Evolutionary conservation across 2,888 invertebrate genomes (phyloP).

Genomic region (Oithona nana): DNA sequence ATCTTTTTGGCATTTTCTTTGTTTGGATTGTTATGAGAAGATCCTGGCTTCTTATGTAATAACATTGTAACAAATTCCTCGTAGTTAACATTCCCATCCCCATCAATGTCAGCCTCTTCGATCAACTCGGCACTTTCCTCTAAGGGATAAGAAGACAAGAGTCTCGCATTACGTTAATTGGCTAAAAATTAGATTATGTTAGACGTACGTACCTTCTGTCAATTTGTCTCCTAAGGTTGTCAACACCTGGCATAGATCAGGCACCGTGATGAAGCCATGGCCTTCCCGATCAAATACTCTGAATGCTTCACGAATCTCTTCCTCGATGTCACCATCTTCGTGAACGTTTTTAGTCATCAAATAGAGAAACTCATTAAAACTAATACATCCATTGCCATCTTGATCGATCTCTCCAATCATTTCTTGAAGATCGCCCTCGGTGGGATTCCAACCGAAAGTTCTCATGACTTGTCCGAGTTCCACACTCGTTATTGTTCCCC

Average conservation of each 20-base stretch:
- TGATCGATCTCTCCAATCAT: constrained; percentile 17
- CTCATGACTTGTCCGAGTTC: constrained; percentile 18
- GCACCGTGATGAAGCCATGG: constrained; percentile 15
- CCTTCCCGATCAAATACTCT: constrained; percentile 17
- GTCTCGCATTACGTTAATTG: not conserved
- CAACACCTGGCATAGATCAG: not conserved
- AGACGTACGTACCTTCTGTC: not conserved
- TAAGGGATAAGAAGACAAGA: no score
- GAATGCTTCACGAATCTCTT: constrained; percentile 15
- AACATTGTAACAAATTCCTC: constrained; percentile 17
- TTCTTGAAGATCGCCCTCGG: constrained; percentile 14
- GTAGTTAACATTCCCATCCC: constrained; percentile 10
- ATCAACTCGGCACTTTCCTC: constrained; percentile 15
- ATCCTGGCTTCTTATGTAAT: constrained; percentile 5
- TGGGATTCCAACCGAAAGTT: constrained; percentile 16
- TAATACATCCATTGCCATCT: constrained; percentile 16
- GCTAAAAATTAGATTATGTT: not conserved
- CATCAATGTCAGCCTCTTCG: constrained; percentile 15
- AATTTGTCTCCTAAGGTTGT: constrained; percentile 12
- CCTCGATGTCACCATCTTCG: constrained; percentile 15
- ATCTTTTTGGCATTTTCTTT: constrained; percentile 3
- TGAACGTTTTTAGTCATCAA: constrained; percentile 15
- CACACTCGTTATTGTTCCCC: constrained; percentile 15
- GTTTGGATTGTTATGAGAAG: not conserved
- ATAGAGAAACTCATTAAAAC: constrained; percentile 16